phyloP scores from a whole-genome alignment of 2,888 invertebrate genomes.

The Lordiphosa fenestrarum region DNA sequence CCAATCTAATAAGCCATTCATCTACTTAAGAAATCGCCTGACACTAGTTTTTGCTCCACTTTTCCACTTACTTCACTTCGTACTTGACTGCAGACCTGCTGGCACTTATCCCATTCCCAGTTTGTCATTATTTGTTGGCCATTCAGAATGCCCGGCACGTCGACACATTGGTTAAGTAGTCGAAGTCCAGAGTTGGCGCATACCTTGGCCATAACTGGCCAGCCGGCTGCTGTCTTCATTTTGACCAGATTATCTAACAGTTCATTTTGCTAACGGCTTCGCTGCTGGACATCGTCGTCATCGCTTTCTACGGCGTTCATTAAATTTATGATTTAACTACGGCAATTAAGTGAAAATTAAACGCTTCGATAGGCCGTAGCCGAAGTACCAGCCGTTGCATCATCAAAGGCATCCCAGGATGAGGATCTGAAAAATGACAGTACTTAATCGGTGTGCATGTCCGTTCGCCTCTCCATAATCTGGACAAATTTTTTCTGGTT shows the following conservation, averaged over 20 bases:
- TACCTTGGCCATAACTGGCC: conserved; percentile 51
- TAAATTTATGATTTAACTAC: conserved; percentile 66
- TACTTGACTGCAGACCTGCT: background rate
- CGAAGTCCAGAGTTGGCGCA: conserved; percentile 18
- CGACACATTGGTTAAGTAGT: conserved; percentile 20
- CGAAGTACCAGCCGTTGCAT: conserved; percentile 12
- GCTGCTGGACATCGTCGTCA: conserved; percentile 42
- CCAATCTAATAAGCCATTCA: too few species aligned
- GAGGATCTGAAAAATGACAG: conserved; percentile 18
- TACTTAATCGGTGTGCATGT: conserved; percentile 7
- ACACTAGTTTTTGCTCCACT: too few species aligned
- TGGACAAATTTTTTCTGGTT: conserved; percentile 14
- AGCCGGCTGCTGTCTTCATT: conserved; percentile 9
- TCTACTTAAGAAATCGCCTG: too few species aligned
- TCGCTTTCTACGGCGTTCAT: conserved; percentile 58
- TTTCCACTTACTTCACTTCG: too few species aligned
- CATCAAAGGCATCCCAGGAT: conserved; percentile 5
- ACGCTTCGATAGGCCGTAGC: conserved; percentile 53
- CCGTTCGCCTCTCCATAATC: background rate
- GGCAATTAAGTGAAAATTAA: conserved; percentile 69
- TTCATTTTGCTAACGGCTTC: conserved; percentile 64
- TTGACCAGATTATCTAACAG: conserved; percentile 64
- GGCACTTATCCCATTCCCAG: background rate
- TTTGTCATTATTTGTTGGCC: conserved; percentile 12
- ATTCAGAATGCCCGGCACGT: conserved; percentile 61